These are phyloP conservation scores for Nephrotoma guestfalica DNA, from an alignment of 2,888 invertebrate genomes.

Conservation along the genomic window DNA sequence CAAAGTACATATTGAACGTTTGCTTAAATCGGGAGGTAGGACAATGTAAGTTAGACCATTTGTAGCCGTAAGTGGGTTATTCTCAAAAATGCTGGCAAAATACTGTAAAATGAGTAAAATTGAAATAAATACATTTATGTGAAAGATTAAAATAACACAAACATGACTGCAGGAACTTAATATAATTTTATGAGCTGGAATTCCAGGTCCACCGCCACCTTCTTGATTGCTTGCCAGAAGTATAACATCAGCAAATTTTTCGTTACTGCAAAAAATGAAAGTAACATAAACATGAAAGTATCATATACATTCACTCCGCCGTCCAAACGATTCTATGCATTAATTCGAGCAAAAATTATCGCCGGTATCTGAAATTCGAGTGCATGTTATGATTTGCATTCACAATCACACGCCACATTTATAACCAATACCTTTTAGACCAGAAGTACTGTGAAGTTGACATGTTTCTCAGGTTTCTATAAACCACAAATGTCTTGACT, in stretches of 20 bases:
- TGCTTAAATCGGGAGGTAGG: slow-evolving; percentile 66
- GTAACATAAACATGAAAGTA: background rate
- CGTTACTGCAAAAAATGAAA: slow-evolving; percentile 40
- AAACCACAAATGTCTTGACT: no score
- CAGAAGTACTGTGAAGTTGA: no score
- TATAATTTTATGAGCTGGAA: slow-evolving; percentile 73
- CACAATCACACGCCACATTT: no score
- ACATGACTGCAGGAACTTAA: slow-evolving; percentile 63
- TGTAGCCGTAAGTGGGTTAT: slow-evolving; percentile 21
- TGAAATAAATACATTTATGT: background rate
- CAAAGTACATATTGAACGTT: slow-evolving; percentile 62
- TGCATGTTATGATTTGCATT: no score
- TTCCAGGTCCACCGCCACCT: slow-evolving; percentile 62
- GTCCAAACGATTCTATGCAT: no score
- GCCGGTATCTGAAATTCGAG: no score
- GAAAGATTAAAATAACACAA: slow-evolving; percentile 8
- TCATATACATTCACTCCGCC: background rate
- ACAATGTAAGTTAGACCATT: slow-evolving; percentile 49
- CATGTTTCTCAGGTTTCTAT: no score
- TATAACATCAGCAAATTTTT: slow-evolving; percentile 69
- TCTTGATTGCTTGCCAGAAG: slow-evolving; percentile 43
- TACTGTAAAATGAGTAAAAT: slow-evolving; percentile 17
- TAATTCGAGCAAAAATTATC: no score
- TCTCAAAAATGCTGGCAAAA: slow-evolving; percentile 31
- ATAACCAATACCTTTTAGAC: no score